Conservation (phyloP, 2,113 vertebrate species). For the Carassius gibelio region DNA sequence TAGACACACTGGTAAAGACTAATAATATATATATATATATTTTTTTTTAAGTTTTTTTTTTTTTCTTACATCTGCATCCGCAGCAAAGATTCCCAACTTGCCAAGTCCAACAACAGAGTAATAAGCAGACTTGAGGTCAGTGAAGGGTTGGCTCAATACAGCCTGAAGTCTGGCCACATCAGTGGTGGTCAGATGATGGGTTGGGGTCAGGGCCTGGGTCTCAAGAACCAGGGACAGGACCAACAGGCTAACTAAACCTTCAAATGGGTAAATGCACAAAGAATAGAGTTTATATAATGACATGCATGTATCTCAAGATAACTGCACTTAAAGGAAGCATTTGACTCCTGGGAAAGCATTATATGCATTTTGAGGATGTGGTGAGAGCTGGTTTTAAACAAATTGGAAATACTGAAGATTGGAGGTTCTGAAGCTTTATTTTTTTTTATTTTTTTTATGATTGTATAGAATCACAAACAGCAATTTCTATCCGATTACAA, state of each 20-base stretch:
- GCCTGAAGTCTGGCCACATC: slow-evolving; percentile 86
- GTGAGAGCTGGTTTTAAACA: not conserved
- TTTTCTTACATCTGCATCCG: slow-evolving; percentile 82
- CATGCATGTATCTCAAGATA: not conserved
- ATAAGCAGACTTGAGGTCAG: slow-evolving; percentile 84
- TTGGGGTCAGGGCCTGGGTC: slow-evolving; percentile 80
- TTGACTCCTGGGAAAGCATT: not conserved
- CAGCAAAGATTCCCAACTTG: slow-evolving; percentile 78
- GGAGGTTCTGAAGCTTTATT: not conserved
- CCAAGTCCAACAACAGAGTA: slow-evolving; percentile 84
- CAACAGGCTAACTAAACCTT: slow-evolving; percentile 76
- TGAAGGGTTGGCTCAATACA: slow-evolving; percentile 80
- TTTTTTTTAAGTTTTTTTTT: not conserved
- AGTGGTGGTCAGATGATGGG: slow-evolving; percentile 82
- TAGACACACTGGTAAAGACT: not conserved
- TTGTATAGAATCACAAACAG: not conserved
- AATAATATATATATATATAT: not conserved
- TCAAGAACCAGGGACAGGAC: slow-evolving; percentile 73
- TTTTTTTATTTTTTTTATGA: not conserved
- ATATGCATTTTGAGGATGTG: not conserved
- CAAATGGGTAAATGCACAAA: slow-evolving; percentile 21
- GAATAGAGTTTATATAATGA: not conserved
- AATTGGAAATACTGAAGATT: not conserved
- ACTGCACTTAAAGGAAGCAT: not conserved
- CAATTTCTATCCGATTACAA: not conserved